Evolutionary conservation across 2,797 vertebrate genomes (phyloP).

Genomic region (Argya squamiceps): DNA sequence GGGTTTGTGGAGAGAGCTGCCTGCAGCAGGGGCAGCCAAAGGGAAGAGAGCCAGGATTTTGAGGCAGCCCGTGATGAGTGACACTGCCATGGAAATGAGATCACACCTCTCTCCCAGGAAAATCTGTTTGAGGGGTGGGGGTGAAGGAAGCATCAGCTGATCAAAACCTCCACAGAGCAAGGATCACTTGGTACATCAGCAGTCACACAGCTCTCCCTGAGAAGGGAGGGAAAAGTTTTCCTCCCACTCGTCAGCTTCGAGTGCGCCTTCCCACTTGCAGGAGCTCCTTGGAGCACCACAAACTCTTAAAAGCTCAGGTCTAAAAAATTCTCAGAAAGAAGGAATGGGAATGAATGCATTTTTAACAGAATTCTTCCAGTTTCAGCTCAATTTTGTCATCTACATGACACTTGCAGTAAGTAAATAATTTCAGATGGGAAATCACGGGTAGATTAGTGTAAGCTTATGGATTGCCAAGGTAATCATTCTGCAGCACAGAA

Average conservation of each 20-base stretch:
- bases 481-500: slow-evolving; percentile 4
- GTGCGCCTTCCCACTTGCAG: background rate
- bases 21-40: background rate
- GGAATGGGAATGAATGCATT: background rate
- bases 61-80: background rate
- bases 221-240: background rate
- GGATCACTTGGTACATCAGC: background rate
- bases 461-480: background rate
- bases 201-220: background rate
- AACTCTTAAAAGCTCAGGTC: background rate
- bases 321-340: background rate
- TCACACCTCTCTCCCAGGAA: background rate
- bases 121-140: background rate
- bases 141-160: background rate
- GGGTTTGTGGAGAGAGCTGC: background rate
- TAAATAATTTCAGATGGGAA: slow-evolving; percentile 31
- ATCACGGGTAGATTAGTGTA: background rate
- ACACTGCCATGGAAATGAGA: background rate
- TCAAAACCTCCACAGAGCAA: background rate
- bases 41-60: background rate
- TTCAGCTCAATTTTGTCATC: slow-evolving; percentile 15
- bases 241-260: background rate
- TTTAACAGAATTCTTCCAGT: background rate
- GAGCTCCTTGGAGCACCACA: background rate
- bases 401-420: slow-evolving; percentile 8